Evolutionary conservation across 2,888 invertebrate species (phyloP), one percentile per base, ranked within the genome.

Genomic region (Panzeria rudis): DNA sequence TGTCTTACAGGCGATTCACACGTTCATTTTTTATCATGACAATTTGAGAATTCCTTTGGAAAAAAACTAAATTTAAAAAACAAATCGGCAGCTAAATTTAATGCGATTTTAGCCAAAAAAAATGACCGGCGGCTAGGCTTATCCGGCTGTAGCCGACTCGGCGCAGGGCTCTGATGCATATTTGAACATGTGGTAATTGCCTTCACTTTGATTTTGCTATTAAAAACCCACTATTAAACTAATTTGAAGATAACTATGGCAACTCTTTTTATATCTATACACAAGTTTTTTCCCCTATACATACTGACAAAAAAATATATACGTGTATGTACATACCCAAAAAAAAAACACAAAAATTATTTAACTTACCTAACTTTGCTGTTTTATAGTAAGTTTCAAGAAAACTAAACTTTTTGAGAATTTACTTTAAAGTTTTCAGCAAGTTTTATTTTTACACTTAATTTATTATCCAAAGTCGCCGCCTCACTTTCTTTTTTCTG

Each of bases 381-480:
- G 54, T 29, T 29, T 50, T 32, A 32, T 17, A 44, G 52, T 35
- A 50, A 47, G 35, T 50, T 25, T 72, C 17, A 32, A 23, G 4
- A 80, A 47, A 69, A 78, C 76, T 56, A 29, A 29, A 29, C 29
- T 29, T 79, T 72, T 54, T 44, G 68, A 62, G 35, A 54, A 76
- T 68, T 17, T 50, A 78, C 23, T 62, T 62, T 41, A 3, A n/a
- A 41, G 1, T n/a, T 64, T 29, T 2, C n/a, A 44, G 38, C 23
- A 72, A 75, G 71, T 71, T 75, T 66, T 78, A 41, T 25, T 66
- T 71, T 50, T 73, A 81, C n/a, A 77, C 72, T 68, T 87, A 84
- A 66, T 84, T 81, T 64, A n/a, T 84, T 69, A 64, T 44, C 66
- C 76, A 80, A 81, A 86, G 84, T 86, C 86, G 87, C 87, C 86